These are phyloP conservation scores for Platerodrilus igneus DNA, from an alignment of 2,888 invertebrate genomes.

Conservation along the genomic window DNA sequence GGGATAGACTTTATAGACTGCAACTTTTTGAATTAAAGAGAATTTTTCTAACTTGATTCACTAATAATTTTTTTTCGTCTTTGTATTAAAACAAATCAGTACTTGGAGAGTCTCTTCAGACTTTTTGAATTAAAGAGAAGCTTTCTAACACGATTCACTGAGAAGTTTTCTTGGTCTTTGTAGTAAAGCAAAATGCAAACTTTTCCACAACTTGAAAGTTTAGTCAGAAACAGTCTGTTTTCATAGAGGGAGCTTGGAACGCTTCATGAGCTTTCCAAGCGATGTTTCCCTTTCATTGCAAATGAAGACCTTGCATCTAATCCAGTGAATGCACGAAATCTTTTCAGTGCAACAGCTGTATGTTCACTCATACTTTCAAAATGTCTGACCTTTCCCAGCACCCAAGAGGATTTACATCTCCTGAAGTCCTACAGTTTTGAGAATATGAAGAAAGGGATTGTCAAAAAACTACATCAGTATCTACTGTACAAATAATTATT, in stretches of 20 bases:
- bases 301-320: constrained; percentile 7
- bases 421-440: background rate
- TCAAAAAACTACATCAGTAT: constrained; percentile 2
- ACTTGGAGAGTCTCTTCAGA: too few relatives aligned
- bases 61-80: constrained; percentile 4
- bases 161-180: constrained; percentile 4
- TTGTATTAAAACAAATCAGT: constrained; percentile 7
- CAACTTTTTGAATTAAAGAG: constrained; percentile 5
- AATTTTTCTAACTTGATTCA: constrained; percentile 10
- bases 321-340: constrained; percentile 10
- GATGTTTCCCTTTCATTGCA: constrained; percentile 2
- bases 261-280: constrained; percentile 6
- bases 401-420: constrained; percentile 7
- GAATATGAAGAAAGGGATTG: constrained; percentile 3
- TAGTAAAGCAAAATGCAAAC: constrained; percentile 6
- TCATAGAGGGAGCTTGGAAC: constrained; percentile 4
- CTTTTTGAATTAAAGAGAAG: constrained; percentile 7
- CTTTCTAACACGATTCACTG: constrained; percentile 9
- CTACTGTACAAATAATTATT: constrained; percentile 4
- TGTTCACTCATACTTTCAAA: constrained; percentile 6
- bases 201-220: constrained; percentile 4
- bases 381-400: constrained; percentile 3
- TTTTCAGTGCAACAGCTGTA: constrained; percentile 7
- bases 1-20: constrained; percentile 1
- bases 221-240: constrained; percentile 3